These are phyloP conservation scores for Drosophila melanica DNA, from an alignment of 1,140 invertebrate genomes.

Conservation along the genomic window DNA sequence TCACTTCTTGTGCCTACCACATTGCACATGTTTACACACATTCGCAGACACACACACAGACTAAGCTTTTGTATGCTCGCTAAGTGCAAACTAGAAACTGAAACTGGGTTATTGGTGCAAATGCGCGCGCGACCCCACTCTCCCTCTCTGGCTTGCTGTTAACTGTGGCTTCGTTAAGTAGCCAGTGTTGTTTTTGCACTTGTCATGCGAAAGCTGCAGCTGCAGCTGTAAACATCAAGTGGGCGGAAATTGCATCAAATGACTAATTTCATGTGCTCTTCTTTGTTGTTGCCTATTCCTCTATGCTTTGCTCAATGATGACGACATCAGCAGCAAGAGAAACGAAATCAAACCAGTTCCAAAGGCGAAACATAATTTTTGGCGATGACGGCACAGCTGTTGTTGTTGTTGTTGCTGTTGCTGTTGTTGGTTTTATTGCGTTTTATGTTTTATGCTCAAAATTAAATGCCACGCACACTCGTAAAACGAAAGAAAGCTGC, in stretches of 20 bases:
- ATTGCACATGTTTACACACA: conserved; percentile 32
- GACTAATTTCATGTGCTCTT: conserved; percentile 58
- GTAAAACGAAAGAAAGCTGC: conserved; percentile 47
- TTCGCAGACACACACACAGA: conserved; percentile 13
- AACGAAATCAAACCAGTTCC: conserved; percentile 68
- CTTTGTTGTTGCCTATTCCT: conserved; percentile 18
- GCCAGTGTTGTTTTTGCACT: conserved; percentile 51
- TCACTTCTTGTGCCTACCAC: conserved; percentile 41
- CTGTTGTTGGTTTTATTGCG: conserved; percentile 61
- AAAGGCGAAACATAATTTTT: conserved; percentile 66
- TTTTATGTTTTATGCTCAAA: conserved; percentile 76
- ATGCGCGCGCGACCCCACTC: conserved; percentile 46
- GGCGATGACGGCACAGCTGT: conserved; percentile 77
- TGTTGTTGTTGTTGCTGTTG: conserved; percentile 13
- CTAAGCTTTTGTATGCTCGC: conserved; percentile 39
- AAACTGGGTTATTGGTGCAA: conserved; percentile 79
- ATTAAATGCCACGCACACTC: conserved; percentile 58
- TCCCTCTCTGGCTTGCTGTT: conserved; percentile 3
- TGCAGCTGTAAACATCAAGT: conserved; percentile 55
- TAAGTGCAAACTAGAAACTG: conserved; percentile 75
- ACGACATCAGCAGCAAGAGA: conserved; percentile 67
- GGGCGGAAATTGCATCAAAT: conserved; percentile 69
- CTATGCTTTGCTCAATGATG: conserved; percentile 50
- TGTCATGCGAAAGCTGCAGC: conserved; percentile 48
- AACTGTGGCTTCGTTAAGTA: conserved; percentile 43